phyloP scores from a whole-genome alignment of 2,797 vertebrate genomes.

The Microctenopoma lineatum region DNA sequence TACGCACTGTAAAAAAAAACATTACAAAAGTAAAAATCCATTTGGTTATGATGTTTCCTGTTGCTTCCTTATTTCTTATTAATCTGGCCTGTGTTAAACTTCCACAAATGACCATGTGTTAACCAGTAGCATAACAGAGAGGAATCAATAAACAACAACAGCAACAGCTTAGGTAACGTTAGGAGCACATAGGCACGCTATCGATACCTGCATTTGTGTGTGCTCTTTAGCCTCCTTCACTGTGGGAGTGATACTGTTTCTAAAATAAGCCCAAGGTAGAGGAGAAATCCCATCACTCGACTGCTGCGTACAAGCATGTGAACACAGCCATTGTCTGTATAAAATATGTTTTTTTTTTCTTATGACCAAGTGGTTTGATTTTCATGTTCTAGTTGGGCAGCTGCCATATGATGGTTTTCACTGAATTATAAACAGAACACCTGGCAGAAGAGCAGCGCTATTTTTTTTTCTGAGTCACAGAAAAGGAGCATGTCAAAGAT shows the following conservation, averaged over 20 bases:
- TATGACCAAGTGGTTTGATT: slow-evolving; percentile 52
- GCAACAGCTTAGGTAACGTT: background rate
- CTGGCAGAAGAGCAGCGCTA: slow-evolving; percentile 48
- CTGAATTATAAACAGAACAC: slow-evolving; percentile 70
- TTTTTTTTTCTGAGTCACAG: slow-evolving; percentile 17
- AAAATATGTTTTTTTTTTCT: slow-evolving; percentile 22
- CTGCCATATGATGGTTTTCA: slow-evolving; percentile 52
- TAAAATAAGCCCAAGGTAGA: too few relatives aligned
- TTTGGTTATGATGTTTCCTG: slow-evolving; percentile 24
- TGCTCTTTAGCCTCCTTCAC: background rate
- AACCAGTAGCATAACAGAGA: slow-evolving; percentile 30
- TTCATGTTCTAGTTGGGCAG: slow-evolving; percentile 51
- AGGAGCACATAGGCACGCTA: background rate
- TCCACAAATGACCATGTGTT: slow-evolving; percentile 16
- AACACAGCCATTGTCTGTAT: background rate
- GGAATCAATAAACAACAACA: background rate
- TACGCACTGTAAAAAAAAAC: slow-evolving; percentile 40
- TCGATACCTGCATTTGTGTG: slow-evolving; percentile 7
- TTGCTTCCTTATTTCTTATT: slow-evolving; percentile 27
- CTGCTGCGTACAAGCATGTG: too few relatives aligned
- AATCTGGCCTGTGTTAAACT: slow-evolving; percentile 17
- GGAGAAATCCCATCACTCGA: too few relatives aligned
- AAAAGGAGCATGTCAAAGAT: slow-evolving; percentile 6
- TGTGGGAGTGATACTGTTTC: slow-evolving; percentile 9
- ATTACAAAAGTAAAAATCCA: slow-evolving; percentile 48